Percentiles rank a stretch among this genome's conserved stretches.
Evolutionary conservation across 2,888 invertebrate genomes (phyloP).

Genomic region (Acanthosepion esculentum): DNA sequence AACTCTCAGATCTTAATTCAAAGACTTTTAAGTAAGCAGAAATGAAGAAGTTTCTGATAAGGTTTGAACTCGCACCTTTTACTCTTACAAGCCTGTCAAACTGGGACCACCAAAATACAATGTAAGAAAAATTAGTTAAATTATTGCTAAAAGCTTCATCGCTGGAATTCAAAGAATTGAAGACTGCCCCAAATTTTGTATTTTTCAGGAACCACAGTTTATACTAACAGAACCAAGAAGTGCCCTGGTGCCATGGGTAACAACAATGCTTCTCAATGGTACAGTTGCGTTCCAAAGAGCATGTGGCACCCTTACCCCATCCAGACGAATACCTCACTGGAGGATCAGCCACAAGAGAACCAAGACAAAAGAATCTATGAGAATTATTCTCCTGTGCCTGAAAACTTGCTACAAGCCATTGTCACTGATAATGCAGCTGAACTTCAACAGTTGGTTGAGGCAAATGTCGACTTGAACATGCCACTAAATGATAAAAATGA

Average conservation of each 20-base stretch:
- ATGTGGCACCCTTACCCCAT: not conserved
- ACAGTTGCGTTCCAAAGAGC: constrained; percentile 43
- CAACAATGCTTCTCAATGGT: constrained; percentile 40
- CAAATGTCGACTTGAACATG: constrained; percentile 59
- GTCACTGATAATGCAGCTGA: constrained; percentile 50
- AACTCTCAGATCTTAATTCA: no score
- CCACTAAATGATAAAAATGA: constrained; percentile 64
- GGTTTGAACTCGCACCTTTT: no score
- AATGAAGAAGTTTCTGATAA: no score
- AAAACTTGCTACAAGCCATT: constrained; percentile 34
- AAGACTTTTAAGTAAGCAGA: no score
- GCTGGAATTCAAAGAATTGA: not conserved
- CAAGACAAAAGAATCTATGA: not conserved
- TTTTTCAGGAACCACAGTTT: not conserved
- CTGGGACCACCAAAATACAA: no score
- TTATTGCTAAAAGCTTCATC: not conserved
- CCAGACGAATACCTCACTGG: not conserved
- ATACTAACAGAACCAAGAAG: not conserved
- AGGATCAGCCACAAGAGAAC: not conserved
- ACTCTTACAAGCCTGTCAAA: no score
- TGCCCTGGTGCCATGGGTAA: constrained; percentile 45
- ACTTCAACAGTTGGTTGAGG: constrained; percentile 52
- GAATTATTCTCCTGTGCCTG: not conserved
- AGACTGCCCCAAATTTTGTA: not conserved
- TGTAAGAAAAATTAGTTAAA: no score